These are phyloP conservation scores for Falco novaeseelandiae DNA, from an alignment of 2,797 vertebrate species.

Conservation along the genomic window DNA sequence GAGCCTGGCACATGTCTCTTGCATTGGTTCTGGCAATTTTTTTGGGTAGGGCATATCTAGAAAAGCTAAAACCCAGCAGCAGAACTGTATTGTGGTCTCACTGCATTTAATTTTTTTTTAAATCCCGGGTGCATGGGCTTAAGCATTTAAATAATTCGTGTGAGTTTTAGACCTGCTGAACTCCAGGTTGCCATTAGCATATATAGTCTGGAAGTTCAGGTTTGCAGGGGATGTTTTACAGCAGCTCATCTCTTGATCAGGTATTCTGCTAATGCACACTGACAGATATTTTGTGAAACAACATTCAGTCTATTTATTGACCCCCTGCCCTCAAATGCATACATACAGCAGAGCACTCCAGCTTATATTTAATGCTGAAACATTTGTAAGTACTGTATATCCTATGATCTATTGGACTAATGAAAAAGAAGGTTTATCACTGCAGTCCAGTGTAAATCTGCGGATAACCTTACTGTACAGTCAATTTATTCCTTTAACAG, in stretches of 20 bases:
- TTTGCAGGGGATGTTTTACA: slow-evolving; percentile 14
- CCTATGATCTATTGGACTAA: slow-evolving; percentile 78
- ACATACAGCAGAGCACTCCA: slow-evolving; percentile 3
- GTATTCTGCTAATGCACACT: slow-evolving; percentile 59
- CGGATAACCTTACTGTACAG: slow-evolving; percentile 75
- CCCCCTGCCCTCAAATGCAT: slow-evolving; percentile 60
- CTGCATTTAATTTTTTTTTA: neutral
- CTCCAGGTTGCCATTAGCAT: rapidly evolving
- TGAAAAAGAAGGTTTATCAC: slow-evolving; percentile 78
- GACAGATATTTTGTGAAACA: slow-evolving; percentile 59
- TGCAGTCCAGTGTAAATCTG: slow-evolving; percentile 76
- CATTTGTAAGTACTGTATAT: slow-evolving; percentile 73
- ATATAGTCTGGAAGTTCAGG: neutral
- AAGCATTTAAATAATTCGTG: neutral
- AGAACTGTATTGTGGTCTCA: neutral
- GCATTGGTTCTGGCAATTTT: neutral
- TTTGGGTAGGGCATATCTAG: neutral
- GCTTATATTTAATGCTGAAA: slow-evolving; percentile 68
- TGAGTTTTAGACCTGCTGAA: neutral
- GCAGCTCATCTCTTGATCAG: slow-evolving; percentile 52
- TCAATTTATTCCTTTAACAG: slow-evolving; percentile 77
- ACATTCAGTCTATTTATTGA: slow-evolving; percentile 66
- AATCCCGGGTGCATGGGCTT: neutral
- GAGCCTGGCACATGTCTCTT: neutral
- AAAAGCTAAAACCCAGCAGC: neutral